Percentiles rank a stretch among this genome's conserved stretches.
These are phyloP conservation scores for Temnothorax ravouxi DNA, from an alignment of 2,888 invertebrate species.

Conservation along the genomic window DNA sequence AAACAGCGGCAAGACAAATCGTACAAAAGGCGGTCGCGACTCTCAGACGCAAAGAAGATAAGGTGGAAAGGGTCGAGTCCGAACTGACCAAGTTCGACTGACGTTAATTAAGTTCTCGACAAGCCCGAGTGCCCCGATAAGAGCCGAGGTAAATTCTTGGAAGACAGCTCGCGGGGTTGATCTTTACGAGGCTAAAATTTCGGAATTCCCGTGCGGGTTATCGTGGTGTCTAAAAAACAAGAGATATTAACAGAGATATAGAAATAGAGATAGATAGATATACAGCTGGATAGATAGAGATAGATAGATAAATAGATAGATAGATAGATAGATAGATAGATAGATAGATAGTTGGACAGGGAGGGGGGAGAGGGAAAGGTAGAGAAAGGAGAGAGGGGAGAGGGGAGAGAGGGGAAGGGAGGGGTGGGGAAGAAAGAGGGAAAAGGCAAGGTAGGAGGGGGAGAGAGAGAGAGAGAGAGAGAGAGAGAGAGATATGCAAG, in stretches of 20 bases:
- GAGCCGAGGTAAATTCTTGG: not conserved
- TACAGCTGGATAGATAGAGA: not conserved
- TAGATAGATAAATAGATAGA: too few species aligned
- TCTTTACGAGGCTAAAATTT: constrained; percentile 13
- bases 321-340: too few species aligned
- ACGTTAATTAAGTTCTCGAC: constrained; percentile 49
- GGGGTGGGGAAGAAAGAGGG: not conserved
- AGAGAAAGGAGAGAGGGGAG: not conserved
- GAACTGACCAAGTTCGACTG: constrained; percentile 30
- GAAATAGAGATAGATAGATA: not conserved
- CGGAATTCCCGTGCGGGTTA: not conserved
- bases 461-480: not conserved
- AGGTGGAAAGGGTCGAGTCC: not conserved
- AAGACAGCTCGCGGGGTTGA: not conserved
- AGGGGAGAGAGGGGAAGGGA: not conserved
- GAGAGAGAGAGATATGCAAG: constrained; percentile 4
- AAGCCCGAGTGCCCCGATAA: constrained; percentile 9
- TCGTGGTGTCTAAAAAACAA: not conserved
- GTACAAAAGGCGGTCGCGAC: not conserved
- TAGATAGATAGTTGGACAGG: not conserved
- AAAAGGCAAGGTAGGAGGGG: too few species aligned
- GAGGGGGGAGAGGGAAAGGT: not conserved
- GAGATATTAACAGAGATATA: not conserved
- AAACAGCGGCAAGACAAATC: constrained; percentile 40
- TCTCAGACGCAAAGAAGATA: not conserved